phyloP scores from a whole-genome alignment of 2,888 invertebrate genomes.

The Timandra comae region DNA sequence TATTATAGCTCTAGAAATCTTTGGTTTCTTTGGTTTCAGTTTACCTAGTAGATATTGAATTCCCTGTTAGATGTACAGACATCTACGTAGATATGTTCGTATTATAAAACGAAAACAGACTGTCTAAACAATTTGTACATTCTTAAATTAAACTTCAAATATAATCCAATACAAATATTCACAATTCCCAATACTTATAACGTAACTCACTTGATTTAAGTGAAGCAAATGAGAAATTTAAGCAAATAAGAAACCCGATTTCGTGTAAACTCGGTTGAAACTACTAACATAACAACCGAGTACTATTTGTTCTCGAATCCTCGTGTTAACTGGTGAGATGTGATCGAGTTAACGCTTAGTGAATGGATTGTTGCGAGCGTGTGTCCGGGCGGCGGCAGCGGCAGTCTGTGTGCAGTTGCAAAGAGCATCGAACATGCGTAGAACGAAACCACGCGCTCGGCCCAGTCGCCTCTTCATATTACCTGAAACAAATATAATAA shows the following conservation, averaged over 20 bases:
- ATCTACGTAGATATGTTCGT: constrained; percentile 3
- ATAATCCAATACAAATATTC: too few species aligned
- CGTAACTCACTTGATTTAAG: constrained; percentile 5
- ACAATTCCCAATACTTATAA: too few species aligned
- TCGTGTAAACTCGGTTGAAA: constrained; percentile 1
- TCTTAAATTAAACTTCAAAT: too few species aligned
- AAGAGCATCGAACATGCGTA: constrained; percentile 79
- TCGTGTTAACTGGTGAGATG: constrained; percentile 20
- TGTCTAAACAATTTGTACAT: too few species aligned
- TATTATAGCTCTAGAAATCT: constrained; percentile 2
- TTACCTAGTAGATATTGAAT: neutral
- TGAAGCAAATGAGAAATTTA: constrained; percentile 7
- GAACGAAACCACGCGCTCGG: constrained; percentile 77
- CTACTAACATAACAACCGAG: constrained; percentile 3
- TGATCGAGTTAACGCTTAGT: constrained; percentile 59
- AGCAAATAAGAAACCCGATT: constrained; percentile 8
- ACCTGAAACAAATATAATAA: constrained; percentile 56
- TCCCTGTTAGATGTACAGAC: neutral
- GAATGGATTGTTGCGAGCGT: constrained; percentile 60
- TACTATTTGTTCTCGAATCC: constrained; percentile 14
- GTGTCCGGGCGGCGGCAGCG: constrained; percentile 72
- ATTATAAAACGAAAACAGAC: too few species aligned
- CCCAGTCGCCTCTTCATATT: constrained; percentile 77
- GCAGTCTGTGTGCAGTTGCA: constrained; percentile 80
- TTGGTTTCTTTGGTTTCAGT: constrained; percentile 1